Conservation (phyloP, 2,888 invertebrate genomes). For the Nephrotoma flavescens region DNA sequence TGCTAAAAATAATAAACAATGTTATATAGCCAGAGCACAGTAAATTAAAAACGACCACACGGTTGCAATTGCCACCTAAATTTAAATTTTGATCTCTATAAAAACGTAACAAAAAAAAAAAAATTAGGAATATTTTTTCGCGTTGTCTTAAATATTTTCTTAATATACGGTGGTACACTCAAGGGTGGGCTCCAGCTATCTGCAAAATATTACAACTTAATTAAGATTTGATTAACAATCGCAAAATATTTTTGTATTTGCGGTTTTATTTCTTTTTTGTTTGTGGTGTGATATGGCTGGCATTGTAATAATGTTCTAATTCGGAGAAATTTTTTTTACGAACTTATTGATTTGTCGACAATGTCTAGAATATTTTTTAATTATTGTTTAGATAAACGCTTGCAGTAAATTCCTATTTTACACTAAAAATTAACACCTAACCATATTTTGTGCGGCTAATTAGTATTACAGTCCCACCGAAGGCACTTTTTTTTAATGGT, state of each 20-base stretch:
- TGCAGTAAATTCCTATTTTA: no score
- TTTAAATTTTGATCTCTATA: not conserved
- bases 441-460: no score
- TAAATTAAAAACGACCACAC: not conserved
- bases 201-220: not conserved
- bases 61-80: not conserved
- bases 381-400: no score
- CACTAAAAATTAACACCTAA: no score
- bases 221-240: not conserved
- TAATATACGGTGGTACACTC: not conserved
- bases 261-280: not conserved
- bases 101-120: not conserved
- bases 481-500: no score
- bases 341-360: no score
- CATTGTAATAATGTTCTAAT: not conserved
- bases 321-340: not conserved
- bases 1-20: not conserved
- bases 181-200: not conserved
- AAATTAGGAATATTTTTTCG: not conserved
- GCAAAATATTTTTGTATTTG: not conserved
- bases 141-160: not conserved
- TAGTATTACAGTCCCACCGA: no score
- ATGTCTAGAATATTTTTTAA: no score
- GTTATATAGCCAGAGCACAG: not conserved
- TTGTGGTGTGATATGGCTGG: not conserved